These are phyloP conservation scores for Eristalis pertinax DNA, from an alignment of 2,888 invertebrate species.

Conservation along the genomic window DNA sequence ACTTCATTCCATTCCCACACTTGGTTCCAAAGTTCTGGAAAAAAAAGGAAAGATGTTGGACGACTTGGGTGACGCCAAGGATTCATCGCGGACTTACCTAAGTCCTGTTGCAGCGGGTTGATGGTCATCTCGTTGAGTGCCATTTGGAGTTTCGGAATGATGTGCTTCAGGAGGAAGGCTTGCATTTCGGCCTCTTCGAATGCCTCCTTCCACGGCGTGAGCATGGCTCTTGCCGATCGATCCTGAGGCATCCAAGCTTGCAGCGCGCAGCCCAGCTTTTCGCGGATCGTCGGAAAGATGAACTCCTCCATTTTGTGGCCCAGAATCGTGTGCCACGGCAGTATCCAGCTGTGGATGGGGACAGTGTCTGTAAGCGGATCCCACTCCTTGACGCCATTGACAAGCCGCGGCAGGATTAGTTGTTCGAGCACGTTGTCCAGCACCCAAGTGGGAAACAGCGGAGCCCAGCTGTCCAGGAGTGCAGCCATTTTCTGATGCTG, in stretches of 20 bases:
- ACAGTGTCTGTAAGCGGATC: constrained; percentile 97
- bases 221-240: constrained; percentile 93
- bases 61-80: background rate
- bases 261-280: constrained; percentile 94
- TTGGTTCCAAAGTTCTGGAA: constrained; percentile 94
- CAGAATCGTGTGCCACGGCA: constrained; percentile 96
- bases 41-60: background rate
- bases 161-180: constrained; percentile 91
- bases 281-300: constrained; percentile 94
- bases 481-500: constrained; percentile 89
- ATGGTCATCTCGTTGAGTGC: constrained; percentile 86
- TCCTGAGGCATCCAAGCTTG: constrained; percentile 98
- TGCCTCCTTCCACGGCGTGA: constrained; percentile 93
- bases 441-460: constrained; percentile 91
- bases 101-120: constrained; percentile 88
- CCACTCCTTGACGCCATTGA: constrained; percentile 92
- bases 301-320: constrained; percentile 83
- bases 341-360: constrained; percentile 98
- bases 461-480: constrained; percentile 91
- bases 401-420: constrained; percentile 88
- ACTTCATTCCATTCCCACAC: constrained; percentile 96
- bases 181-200: constrained; percentile 90
- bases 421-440: constrained; percentile 91
- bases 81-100: constrained; percentile 81
- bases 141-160: constrained; percentile 93